Conservation (phyloP, 2,113 vertebrate genomes). For the Peromyscus leucopus region DNA sequence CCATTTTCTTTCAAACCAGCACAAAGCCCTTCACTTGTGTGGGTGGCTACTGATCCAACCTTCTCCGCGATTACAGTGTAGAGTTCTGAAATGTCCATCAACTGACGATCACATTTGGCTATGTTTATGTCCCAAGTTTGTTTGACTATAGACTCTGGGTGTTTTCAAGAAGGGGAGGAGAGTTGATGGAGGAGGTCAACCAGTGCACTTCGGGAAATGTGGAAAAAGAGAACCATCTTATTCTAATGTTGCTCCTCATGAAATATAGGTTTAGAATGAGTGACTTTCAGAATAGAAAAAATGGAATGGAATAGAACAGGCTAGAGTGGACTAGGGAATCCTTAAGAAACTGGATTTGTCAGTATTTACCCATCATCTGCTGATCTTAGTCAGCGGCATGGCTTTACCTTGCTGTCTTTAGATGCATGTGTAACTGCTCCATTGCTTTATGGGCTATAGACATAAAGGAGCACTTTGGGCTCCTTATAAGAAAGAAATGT, state of each 20-base stretch:
- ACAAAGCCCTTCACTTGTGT: neutral
- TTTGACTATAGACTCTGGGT: neutral
- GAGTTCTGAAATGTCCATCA: neutral
- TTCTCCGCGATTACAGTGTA: neutral
- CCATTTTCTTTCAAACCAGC: no score
- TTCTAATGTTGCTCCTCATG: neutral
- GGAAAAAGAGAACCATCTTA: neutral
- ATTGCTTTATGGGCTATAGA: neutral
- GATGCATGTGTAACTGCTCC: neutral
- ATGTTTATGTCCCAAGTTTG: neutral
- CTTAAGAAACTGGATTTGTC: neutral
- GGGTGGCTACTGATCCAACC: neutral
- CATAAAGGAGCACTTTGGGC: slow-evolving; percentile 14
- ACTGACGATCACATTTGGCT: neutral
- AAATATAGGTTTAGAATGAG: neutral
- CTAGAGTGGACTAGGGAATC: neutral
- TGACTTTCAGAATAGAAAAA: slow-evolving; percentile 32
- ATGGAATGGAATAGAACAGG: neutral
- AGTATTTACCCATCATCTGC: neutral
- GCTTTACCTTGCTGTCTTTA: neutral
- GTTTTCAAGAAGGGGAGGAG: neutral
- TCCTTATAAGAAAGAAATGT: slow-evolving; percentile 45
- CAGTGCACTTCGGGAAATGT: neutral
- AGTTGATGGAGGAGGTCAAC: neutral
- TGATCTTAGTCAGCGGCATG: slow-evolving; percentile 11